These are phyloP conservation scores for Sceliomorpha sp. DNA, from an alignment of 2,888 invertebrate species.

Conservation along the genomic window DNA sequence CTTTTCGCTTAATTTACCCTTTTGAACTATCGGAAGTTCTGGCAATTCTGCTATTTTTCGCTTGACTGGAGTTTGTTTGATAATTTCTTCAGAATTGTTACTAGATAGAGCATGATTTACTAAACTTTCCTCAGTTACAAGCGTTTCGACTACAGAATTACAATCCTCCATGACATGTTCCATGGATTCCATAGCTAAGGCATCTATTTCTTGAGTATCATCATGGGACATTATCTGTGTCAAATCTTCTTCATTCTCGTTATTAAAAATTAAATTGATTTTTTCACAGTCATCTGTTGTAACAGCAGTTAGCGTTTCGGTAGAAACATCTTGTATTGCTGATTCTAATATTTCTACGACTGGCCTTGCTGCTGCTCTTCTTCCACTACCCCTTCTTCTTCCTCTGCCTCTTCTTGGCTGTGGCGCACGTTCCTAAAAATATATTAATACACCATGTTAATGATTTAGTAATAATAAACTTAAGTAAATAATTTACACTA, in stretches of 20 bases:
- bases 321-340: no score
- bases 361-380: no score
- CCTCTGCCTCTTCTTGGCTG: no score
- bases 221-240: slow-evolving; percentile 31
- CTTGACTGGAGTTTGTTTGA: slow-evolving; percentile 16
- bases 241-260: slow-evolving; percentile 17
- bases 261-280: neutral
- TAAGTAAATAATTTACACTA: no score
- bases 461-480: no score
- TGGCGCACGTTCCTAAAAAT: no score
- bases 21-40: slow-evolving; percentile 33
- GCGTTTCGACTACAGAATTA: slow-evolving; percentile 21
- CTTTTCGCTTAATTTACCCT: slow-evolving; percentile 17
- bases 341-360: no score
- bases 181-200: no score
- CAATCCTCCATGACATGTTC: slow-evolving; percentile 41
- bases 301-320: no score
- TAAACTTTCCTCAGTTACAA: slow-evolving; percentile 16
- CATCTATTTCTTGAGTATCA: slow-evolving; percentile 18
- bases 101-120: slow-evolving; percentile 7
- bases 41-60: slow-evolving; percentile 26
- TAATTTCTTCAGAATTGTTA: slow-evolving; percentile 6
- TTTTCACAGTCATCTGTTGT: no score
- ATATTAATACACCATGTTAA: no score
- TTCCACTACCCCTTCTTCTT: no score